A percentile compares a stretch with the other conserved stretches of the same genome.
These are phyloP conservation scores for Ferrisia virgata DNA, from an alignment of 2,888 invertebrate species.

Conservation along the genomic window DNA sequence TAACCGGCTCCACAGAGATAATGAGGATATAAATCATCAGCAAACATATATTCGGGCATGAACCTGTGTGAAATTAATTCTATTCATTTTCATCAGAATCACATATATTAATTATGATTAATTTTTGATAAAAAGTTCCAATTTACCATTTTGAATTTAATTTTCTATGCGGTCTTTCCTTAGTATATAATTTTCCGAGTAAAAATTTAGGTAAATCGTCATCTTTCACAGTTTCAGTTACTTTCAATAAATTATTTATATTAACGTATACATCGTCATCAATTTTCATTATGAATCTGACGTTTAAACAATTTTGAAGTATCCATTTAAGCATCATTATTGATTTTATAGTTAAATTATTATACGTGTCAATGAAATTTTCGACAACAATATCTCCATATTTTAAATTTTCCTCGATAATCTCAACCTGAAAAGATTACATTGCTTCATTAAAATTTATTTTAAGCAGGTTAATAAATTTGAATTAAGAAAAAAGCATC, in stretches of 20 bases:
- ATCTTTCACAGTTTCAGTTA: slow-evolving; percentile 52
- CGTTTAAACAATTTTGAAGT: slow-evolving; percentile 62
- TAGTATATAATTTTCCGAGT: slow-evolving; percentile 10
- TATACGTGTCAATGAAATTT: slow-evolving; percentile 77
- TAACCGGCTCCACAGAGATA: slow-evolving; percentile 82
- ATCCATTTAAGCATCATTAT: slow-evolving; percentile 82
- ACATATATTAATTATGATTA: not conserved
- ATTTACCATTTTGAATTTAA: slow-evolving; percentile 69
- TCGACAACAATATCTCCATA: slow-evolving; percentile 80
- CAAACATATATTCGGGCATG: slow-evolving; percentile 75
- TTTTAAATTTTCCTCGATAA: slow-evolving; percentile 64
- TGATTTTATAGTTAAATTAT: slow-evolving; percentile 81
- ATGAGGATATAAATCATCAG: slow-evolving; percentile 68
- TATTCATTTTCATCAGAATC: no score
- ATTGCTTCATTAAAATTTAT: not conserved
- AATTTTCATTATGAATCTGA: slow-evolving; percentile 74
- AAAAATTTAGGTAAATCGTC: not conserved
- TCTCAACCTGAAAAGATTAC: slow-evolving; percentile 58
- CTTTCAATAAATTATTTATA: slow-evolving; percentile 62
- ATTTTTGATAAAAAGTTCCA: not conserved
- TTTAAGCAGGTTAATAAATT: not conserved
- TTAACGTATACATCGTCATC: slow-evolving; percentile 86
- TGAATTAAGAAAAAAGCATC: not conserved
- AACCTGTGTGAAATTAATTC: slow-evolving; percentile 64
- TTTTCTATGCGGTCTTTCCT: not conserved